Base-by-base conservation (phyloP, 2,888 invertebrate genomes). In the Pristionchus mayeri region DNA sequence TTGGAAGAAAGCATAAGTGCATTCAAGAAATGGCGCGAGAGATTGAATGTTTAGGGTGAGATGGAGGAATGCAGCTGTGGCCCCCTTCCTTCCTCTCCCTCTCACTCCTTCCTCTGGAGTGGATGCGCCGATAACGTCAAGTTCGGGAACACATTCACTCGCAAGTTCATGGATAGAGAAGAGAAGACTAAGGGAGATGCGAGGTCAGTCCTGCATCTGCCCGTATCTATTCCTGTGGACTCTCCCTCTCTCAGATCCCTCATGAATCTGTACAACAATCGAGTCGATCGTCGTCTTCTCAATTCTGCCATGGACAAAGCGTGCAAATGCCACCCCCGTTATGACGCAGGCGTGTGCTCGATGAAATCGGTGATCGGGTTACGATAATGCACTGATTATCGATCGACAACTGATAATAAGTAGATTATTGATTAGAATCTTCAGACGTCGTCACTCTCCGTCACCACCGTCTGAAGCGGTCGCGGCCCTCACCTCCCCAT, bases 71-170 rank as follows among this genome's bases (percentile, higher is more conserved):
- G 90, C 52, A 87, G 87, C 27, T 90, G 90, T 83, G 90, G 89
- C 1, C 75, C 85, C 21, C 79, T 84, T n/a, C 87, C 86, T 16
- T 24, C 60, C 21, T 34, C 75, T n/a, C 27, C 81, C 16, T 76
- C 86, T 27, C 75, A 76, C 24, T 50, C 54, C 11, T 93, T 92
- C 85, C 88, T 90, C 1, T 93, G 93, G 93, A 89, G 92, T 40
- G 93, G 93, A 11, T 93, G 93, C 85, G 90, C 92, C 6, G 93
- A 93, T 78, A 92, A 93, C 85, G 90, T 93, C 30, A 87, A 89
- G 40, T 93, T 90, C 83, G 93, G 93, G 1, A 91, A 90, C 80
- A 79, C 88, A 11, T 93, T 93, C 86, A 90, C 93, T 9, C 87
- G 93, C n/a, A 91, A 90, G 84, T 93, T 93, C 87, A 90, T 93